phyloP scores from a whole-genome alignment of 2,888 invertebrate species.

The Galeopsomyia nigrocyanea region DNA sequence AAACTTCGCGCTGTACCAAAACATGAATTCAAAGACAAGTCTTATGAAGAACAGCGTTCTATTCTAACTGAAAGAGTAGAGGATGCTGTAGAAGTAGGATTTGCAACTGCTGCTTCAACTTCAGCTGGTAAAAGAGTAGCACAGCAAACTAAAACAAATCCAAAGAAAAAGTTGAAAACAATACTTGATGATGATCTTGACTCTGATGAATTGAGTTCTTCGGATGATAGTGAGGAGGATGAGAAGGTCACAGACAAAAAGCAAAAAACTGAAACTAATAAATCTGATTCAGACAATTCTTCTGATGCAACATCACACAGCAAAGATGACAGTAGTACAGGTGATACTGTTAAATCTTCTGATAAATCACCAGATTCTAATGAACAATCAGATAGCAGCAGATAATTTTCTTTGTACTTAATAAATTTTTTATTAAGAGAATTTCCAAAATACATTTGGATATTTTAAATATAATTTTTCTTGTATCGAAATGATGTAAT shows the following conservation, averaged over 20 bases:
- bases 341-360: background rate
- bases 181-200: slow-evolving; percentile 62
- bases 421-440: slow-evolving; percentile 5
- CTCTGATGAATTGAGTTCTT: slow-evolving; percentile 58
- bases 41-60: slow-evolving; percentile 83
- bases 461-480: no score
- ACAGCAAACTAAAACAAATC: slow-evolving; percentile 55
- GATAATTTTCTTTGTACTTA: slow-evolving; percentile 12
- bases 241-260: slow-evolving; percentile 32
- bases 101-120: slow-evolving; percentile 73
- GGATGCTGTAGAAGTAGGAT: slow-evolving; percentile 87
- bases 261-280: background rate
- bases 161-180: slow-evolving; percentile 56
- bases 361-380: background rate
- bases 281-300: slow-evolving; percentile 32
- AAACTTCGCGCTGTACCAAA: slow-evolving; percentile 83
- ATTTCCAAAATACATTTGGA: no score
- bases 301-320: slow-evolving; percentile 3
- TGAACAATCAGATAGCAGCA: slow-evolving; percentile 10
- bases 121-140: slow-evolving; percentile 66
- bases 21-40: slow-evolving; percentile 87
- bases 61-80: slow-evolving; percentile 84
- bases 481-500: no score
- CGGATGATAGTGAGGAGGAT: slow-evolving; percentile 54
- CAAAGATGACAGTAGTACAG: background rate